phyloP scores from a whole-genome alignment of 2,888 invertebrate species.

The Macaria notata region DNA sequence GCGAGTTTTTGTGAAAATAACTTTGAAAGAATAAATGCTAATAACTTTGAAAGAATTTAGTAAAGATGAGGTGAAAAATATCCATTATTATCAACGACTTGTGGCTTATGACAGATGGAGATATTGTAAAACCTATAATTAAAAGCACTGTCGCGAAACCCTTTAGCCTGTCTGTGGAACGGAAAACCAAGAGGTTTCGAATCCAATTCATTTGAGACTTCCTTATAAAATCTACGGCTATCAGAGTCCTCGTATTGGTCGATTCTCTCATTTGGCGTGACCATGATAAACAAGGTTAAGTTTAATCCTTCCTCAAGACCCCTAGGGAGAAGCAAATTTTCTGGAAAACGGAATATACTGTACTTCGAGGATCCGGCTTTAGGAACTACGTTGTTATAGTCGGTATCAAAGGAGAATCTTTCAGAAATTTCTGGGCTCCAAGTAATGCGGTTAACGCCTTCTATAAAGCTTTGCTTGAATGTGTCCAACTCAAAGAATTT shows the following conservation, averaged over 20 bases:
- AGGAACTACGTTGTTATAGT: constrained; percentile 48
- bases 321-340: constrained; percentile 62
- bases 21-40: too few species aligned
- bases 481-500: constrained; percentile 65
- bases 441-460: constrained; percentile 55
- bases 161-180: constrained; percentile 57
- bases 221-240: constrained; percentile 42
- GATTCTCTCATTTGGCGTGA: constrained; percentile 48
- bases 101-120: constrained; percentile 56
- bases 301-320: constrained; percentile 61
- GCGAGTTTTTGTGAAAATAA: too few species aligned
- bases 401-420: constrained; percentile 52
- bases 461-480: constrained; percentile 45
- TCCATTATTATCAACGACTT: constrained; percentile 39
- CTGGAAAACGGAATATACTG: constrained; percentile 62
- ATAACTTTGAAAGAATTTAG: constrained; percentile 36
- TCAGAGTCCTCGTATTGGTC: constrained; percentile 23
- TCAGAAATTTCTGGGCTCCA: constrained; percentile 56
- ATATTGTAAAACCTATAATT: constrained; percentile 70
- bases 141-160: constrained; percentile 40
- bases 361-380: constrained; percentile 15
- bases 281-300: constrained; percentile 64
- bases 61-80: constrained; percentile 59
- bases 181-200: constrained; percentile 68
- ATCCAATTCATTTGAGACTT: constrained; percentile 48